Conservation (phyloP, 2,797 vertebrate genomes). For the Leptodactylus fallax region DNA sequence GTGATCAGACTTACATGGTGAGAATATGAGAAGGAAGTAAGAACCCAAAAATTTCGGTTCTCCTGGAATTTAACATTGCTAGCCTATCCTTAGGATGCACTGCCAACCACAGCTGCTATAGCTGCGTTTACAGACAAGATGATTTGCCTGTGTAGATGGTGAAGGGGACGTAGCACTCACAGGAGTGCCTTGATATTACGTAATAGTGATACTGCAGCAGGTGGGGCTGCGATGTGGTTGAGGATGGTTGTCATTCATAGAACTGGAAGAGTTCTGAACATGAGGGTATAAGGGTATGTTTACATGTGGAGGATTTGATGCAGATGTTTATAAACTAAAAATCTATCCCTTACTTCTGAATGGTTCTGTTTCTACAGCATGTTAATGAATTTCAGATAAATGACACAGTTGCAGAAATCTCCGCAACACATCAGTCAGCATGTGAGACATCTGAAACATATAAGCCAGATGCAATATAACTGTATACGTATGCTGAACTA, state of each 20-base stretch:
- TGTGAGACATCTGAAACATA: background rate
- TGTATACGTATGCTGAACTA: background rate
- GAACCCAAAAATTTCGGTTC: background rate
- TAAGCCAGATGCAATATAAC: background rate
- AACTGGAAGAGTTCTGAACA: background rate
- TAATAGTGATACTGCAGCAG: background rate
- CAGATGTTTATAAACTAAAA: background rate
- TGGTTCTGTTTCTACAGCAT: background rate
- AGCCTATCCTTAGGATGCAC: background rate
- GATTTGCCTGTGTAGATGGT: too few relatives aligned
- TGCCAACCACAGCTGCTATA: background rate
- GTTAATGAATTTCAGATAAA: background rate
- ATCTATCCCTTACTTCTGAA: background rate
- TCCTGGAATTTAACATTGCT: background rate
- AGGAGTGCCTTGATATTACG: background rate
- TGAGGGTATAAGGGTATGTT: background rate
- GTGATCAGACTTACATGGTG: background rate
- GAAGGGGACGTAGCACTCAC: background rate
- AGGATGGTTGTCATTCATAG: background rate
- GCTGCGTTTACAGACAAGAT: background rate
- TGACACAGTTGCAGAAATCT: background rate
- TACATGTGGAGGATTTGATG: background rate
- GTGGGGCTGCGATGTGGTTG: background rate
- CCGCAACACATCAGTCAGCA: background rate
- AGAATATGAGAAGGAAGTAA: background rate